Evolutionary conservation across 1,140 invertebrate species (phyloP).

Genomic region (Carposina sasakii): DNA sequence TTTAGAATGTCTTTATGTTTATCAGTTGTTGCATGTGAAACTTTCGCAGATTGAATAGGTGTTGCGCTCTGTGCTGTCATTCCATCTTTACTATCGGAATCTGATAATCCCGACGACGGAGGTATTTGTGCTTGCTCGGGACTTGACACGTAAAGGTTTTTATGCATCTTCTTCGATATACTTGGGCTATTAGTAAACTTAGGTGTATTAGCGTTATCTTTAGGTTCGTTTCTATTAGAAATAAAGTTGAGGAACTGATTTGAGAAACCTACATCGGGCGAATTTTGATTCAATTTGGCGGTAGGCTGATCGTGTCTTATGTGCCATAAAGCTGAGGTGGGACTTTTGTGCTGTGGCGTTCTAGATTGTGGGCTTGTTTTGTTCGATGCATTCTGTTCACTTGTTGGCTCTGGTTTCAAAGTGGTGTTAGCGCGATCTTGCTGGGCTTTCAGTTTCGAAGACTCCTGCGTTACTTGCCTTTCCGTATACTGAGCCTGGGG

Average conservation of each 20-base stretch:
- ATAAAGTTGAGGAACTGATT: slow-evolving; percentile 69
- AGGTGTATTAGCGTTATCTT: slow-evolving; percentile 69
- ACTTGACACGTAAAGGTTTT: slow-evolving; percentile 71
- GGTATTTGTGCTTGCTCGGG: slow-evolving; percentile 70
- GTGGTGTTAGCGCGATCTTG: slow-evolving; percentile 29
- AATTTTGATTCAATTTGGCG: slow-evolving; percentile 50
- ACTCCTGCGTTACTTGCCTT: too few species aligned
- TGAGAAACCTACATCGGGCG: slow-evolving; percentile 61
- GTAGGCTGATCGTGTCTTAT: slow-evolving; percentile 64
- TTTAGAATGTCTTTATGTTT: slow-evolving; percentile 69
- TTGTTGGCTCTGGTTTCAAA: slow-evolving; percentile 29
- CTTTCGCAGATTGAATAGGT: slow-evolving; percentile 58
- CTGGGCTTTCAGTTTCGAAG: too few species aligned
- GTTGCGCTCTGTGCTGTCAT: slow-evolving; percentile 56
- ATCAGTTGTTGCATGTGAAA: slow-evolving; percentile 51
- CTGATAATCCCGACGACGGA: slow-evolving; percentile 58
- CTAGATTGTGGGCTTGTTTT: slow-evolving; percentile 34
- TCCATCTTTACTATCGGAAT: slow-evolving; percentile 64
- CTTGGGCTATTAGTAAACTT: slow-evolving; percentile 68
- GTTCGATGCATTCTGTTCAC: slow-evolving; percentile 36
- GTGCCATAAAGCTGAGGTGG: slow-evolving; percentile 56
- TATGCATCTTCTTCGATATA: slow-evolving; percentile 72
- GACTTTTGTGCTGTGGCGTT: slow-evolving; percentile 44
- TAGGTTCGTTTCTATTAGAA: slow-evolving; percentile 67
- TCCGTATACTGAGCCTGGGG: slow-evolving; percentile 44